Conservation (phyloP, 2,888 invertebrate species). For the Chydorus sphaericus region DNA sequence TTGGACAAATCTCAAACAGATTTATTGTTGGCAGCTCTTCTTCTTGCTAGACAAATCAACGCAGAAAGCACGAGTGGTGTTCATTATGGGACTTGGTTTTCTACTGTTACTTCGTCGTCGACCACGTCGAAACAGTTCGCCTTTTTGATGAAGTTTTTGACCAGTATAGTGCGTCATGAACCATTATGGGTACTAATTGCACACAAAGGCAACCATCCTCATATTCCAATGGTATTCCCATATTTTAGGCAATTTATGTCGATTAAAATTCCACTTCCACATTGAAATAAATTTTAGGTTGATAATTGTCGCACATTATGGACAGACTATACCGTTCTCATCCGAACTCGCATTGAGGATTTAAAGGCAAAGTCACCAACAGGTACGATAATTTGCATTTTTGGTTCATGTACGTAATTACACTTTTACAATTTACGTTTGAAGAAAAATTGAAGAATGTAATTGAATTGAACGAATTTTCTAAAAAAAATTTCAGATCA, state of each 20-base stretch:
- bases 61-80: background rate
- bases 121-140: background rate
- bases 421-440: background rate
- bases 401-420: background rate
- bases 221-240: background rate
- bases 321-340: background rate
- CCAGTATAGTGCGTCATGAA: background rate
- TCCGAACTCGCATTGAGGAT: background rate
- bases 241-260: no score
- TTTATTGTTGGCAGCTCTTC: background rate
- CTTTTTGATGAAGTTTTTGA: background rate
- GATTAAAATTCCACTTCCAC: no score
- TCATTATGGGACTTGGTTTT: background rate
- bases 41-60: slow-evolving; percentile 2
- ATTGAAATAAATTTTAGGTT: background rate
- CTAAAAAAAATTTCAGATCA: background rate
- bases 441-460: no score
- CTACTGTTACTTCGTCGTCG: background rate
- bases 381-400: background rate
- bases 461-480: background rate
- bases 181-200: background rate
- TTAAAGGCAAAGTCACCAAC: background rate
- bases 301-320: background rate
- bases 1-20: background rate
- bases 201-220: background rate